Evolutionary conservation across 2,113 vertebrate species (phyloP).

Genomic region (Chiloscyllium plagiosum): DNA sequence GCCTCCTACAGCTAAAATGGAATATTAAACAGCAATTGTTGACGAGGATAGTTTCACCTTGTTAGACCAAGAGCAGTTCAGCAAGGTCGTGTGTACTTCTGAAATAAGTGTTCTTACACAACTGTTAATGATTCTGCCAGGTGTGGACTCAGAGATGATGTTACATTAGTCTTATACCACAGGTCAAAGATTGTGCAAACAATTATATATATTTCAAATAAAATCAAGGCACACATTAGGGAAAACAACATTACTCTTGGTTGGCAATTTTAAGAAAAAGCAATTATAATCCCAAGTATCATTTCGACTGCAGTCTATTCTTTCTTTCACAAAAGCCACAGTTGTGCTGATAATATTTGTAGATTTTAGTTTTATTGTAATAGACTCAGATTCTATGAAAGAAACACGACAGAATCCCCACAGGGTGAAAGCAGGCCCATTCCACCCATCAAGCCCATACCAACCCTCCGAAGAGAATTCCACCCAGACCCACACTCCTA

Average conservation of each 20-base stretch:
- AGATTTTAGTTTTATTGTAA: neutral
- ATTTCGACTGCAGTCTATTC: neutral
- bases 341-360: neutral
- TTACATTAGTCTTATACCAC: neutral
- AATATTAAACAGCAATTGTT: neutral
- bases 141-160: neutral
- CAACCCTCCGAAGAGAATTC: too few species aligned
- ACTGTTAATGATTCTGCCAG: neutral
- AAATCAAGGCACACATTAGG: neutral
- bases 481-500: too few species aligned
- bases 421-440: too few species aligned
- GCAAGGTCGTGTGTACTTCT: neutral
- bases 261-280: constrained; percentile 3
- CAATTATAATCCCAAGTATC: constrained; percentile 20
- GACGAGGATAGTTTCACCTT: neutral
- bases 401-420: neutral
- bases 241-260: neutral
- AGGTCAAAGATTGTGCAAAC: constrained; percentile 2
- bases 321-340: neutral
- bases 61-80: neutral
- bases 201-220: neutral
- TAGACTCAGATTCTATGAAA: neutral
- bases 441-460: too few species aligned
- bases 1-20: neutral
- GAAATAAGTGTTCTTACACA: neutral